These are phyloP conservation scores for Tribolium freemani DNA, from an alignment of 2,888 invertebrate species.

Conservation along the genomic window DNA sequence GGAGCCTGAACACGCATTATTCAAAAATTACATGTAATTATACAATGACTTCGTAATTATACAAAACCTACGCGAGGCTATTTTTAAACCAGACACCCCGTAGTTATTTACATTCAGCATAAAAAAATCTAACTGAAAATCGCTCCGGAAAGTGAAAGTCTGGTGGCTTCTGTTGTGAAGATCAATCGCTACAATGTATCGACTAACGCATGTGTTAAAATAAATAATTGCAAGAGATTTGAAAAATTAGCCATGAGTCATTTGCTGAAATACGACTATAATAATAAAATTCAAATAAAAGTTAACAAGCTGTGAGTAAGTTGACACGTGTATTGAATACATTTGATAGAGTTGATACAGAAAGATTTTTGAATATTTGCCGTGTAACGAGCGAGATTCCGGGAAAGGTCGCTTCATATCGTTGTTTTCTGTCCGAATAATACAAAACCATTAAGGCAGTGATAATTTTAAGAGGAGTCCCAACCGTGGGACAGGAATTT, in stretches of 20 bases:
- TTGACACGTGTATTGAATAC: background rate
- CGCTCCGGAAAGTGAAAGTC: background rate
- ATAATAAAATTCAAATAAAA: background rate
- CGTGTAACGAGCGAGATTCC: background rate
- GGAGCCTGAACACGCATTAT: constrained; percentile 3
- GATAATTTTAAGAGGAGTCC: constrained; percentile 56
- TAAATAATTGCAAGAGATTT: background rate
- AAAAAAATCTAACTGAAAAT: background rate
- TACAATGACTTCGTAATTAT: constrained; percentile 16
- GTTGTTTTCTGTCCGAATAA: constrained; percentile 12
- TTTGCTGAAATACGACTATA: background rate
- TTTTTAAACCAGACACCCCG: constrained; percentile 26
- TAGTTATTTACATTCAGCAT: constrained; percentile 2
- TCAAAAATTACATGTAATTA: constrained; percentile 11
- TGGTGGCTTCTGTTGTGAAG: background rate
- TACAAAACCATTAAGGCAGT: constrained; percentile 51
- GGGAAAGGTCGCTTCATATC: background rate
- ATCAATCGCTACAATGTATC: background rate
- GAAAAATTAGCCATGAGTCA: background rate
- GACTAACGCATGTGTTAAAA: background rate
- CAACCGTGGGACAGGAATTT: constrained; percentile 64
- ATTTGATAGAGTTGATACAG: background rate
- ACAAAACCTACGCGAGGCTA: constrained; percentile 15
- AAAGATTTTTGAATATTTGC: background rate
- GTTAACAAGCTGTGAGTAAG: background rate